Evolutionary conservation across 2,113 vertebrate species (phyloP).

Genomic region (Campylomormyrus numenius): DNA sequence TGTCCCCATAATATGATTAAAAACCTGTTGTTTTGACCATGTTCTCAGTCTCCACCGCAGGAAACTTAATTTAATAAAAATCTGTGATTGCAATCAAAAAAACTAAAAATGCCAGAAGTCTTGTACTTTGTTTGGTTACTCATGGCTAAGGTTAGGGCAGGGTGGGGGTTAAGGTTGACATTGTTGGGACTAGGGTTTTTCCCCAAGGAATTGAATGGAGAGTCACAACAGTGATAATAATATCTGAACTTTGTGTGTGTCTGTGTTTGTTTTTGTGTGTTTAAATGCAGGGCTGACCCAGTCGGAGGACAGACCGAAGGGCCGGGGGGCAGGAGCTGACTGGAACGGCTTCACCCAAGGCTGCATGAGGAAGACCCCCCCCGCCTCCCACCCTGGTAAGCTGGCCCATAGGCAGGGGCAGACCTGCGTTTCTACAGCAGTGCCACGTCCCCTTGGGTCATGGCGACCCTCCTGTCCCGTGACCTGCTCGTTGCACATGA

Average conservation of each 20-base stretch:
- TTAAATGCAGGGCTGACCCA: constrained; percentile 75
- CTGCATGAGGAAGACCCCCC: constrained; percentile 68
- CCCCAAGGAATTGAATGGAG: background rate
- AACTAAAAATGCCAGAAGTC: background rate
- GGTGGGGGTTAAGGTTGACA: background rate
- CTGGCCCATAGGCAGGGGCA: background rate
- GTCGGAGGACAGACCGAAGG: constrained; percentile 86
- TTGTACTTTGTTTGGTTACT: background rate
- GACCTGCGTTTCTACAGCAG: background rate
- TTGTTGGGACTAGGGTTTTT: background rate
- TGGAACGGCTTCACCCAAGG: constrained; percentile 61
- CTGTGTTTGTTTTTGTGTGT: background rate
- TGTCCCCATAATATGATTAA: background rate
- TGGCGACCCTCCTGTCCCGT: background rate
- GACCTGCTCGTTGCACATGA: background rate
- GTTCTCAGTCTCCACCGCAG: background rate
- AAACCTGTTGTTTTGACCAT: background rate
- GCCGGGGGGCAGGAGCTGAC: constrained; percentile 71
- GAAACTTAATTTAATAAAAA: background rate
- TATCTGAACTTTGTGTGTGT: background rate
- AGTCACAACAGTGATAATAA: background rate
- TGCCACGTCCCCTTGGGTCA: background rate
- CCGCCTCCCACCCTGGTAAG: constrained; percentile 20
- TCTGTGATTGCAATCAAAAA: background rate
- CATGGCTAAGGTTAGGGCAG: background rate